Conservation (phyloP, 2,797 vertebrate species). For the Notamacropus eugenii region DNA sequence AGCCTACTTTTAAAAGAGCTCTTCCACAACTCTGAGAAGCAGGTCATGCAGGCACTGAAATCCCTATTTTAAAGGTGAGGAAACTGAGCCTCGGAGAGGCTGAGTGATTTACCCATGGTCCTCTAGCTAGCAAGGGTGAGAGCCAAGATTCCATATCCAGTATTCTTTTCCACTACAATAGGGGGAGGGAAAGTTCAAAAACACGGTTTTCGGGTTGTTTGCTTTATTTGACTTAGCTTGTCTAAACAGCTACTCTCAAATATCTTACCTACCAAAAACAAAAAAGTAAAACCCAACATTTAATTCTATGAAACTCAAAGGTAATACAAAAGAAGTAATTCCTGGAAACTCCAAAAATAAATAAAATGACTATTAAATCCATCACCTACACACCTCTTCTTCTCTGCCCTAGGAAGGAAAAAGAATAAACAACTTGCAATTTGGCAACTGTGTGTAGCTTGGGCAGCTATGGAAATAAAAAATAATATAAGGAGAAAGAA, state of each 20-base stretch:
- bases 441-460: not conserved
- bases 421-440: not conserved
- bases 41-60: not conserved
- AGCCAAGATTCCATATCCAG: not conserved
- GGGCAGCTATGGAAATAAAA: not conserved
- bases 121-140: not conserved
- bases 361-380: not conserved
- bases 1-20: not conserved
- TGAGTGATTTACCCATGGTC: not conserved
- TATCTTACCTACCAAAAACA: not conserved
- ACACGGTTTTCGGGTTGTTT: not conserved
- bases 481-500: not conserved
- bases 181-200: not conserved
- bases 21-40: not conserved
- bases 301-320: not conserved
- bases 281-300: not conserved
- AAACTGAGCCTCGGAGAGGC: not conserved
- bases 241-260: not conserved
- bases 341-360: not conserved
- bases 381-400: not conserved
- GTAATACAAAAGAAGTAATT: not conserved
- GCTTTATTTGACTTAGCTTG: not conserved
- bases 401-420: not conserved
- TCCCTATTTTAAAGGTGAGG: not conserved
- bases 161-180: not conserved